Evolutionary conservation across 2,113 vertebrate genomes (phyloP), one percentile per base, ranked within the genome.

Genomic region (Solenodon paradoxus): DNA sequence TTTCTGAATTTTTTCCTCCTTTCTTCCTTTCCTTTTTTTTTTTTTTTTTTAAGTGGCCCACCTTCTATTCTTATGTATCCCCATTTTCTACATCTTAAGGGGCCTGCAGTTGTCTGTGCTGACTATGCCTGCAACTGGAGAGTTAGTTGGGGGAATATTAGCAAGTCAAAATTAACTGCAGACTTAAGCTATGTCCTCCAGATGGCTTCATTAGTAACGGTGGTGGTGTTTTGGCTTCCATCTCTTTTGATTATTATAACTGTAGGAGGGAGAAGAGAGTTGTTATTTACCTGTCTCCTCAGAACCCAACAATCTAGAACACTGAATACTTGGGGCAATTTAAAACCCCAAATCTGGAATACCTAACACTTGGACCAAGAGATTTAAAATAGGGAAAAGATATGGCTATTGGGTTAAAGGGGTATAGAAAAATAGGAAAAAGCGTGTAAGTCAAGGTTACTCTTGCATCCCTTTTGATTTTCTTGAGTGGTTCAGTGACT

Each of bases 381-480:
- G 45, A 87, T 68, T 79, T 84, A 80, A 49, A 90, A 68, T 38
- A 87, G 79, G 30, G 77, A 22, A 82, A 82, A 90, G 51, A 55
- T 45, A 20, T 9, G 9, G 32, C 26, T 30, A 20, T 78, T 28
- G 38, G n/a, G 55, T 90, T n/a, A 88, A 77, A 69, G 77, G 79
- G 66, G 35, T 61, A 35, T 45, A 90, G 69, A 86, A 90, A 95
- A 94, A 64, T 11, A 83, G 45, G n/a, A 87, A 71, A n/a, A 68
- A 74, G 24, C 10, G 26, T 26, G 59, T 32, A 88, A 74, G 42
- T 87, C 55, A 72, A 78, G 47, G 17, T 53, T 87, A 17, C 42
- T 63, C 24, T 61, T 22, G 59, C 22, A 61, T 26, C 59, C 24
- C 8, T 61, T 26, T 61, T 61, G 9, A 9, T 22, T 92, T 96